phyloP scores from a whole-genome alignment of 1,140 invertebrate species.

The Geopemphigus sp. region DNA sequence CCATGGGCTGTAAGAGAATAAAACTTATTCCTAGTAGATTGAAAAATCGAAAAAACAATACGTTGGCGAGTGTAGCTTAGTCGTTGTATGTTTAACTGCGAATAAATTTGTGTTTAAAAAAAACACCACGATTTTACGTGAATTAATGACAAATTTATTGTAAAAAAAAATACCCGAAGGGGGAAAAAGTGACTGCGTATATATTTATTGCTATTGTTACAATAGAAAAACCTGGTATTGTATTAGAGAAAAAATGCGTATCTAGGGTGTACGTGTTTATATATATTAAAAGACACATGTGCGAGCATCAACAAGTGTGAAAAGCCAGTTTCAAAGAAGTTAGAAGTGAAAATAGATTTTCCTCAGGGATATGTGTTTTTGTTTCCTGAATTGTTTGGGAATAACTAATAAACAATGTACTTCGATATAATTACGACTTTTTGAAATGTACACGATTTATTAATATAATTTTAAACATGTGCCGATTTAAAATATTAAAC shows the following conservation, averaged over 20 bases:
- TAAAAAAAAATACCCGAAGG: background rate
- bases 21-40: background rate
- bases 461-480: too few relatives aligned
- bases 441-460: background rate
- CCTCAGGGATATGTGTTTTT: background rate
- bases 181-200: background rate
- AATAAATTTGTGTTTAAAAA: background rate
- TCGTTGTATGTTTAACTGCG: background rate
- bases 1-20: background rate
- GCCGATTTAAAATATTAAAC: background rate
- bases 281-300: background rate
- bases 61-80: background rate
- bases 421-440: background rate
- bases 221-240: background rate
- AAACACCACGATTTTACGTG: background rate
- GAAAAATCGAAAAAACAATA: background rate
- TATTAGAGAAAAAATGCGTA: background rate
- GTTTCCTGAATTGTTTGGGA: background rate
- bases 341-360: background rate
- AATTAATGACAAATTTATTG: too few relatives aligned
- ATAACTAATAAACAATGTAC: background rate
- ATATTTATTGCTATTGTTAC: background rate
- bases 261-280: background rate
- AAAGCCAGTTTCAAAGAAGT: background rate
- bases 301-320: slow-evolving; percentile 15